Evolutionary conservation across 1,140 invertebrate species (phyloP).

Genomic region (Cecropterus lyciades): DNA sequence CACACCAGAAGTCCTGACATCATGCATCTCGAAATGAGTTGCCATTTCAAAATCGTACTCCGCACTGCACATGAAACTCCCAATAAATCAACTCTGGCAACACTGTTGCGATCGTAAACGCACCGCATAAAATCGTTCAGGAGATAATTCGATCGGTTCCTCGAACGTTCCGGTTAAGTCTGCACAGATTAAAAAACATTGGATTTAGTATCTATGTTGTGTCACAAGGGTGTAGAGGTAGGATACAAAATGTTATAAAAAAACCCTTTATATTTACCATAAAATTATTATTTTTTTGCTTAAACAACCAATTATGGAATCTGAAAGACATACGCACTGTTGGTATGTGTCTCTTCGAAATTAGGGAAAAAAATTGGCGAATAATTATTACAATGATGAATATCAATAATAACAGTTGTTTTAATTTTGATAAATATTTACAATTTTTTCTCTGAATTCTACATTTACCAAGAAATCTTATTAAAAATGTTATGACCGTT

Average conservation of each 20-base stretch:
- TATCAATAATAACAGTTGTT: too few species aligned
- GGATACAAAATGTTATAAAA: too few species aligned
- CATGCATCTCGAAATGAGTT: constrained; percentile 49
- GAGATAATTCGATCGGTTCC: constrained; percentile 78
- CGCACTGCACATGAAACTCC: constrained; percentile 57
- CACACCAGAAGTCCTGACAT: constrained; percentile 25
- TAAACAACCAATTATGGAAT: too few species aligned
- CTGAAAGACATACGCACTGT: too few species aligned
- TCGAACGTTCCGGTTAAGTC: constrained; percentile 59
- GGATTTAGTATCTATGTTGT: constrained; percentile 5
- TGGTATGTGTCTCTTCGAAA: too few species aligned
- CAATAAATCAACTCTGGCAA: constrained; percentile 70
- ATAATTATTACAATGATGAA: too few species aligned
- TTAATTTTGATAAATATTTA: too few species aligned
- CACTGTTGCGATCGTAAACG: constrained; percentile 74
- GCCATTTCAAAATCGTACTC: constrained; percentile 65
- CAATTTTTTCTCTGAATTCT: too few species aligned
- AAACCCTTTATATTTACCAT: too few species aligned
- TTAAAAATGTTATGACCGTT: neutral
- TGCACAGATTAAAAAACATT: constrained; percentile 24
- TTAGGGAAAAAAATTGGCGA: too few species aligned
- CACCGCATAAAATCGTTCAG: constrained; percentile 67
- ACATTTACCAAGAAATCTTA: too few species aligned
- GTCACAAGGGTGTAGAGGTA: neutral
- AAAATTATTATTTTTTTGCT: too few species aligned